These are phyloP conservation scores for Misgurnus anguillicaudatus DNA, from an alignment of 2,113 vertebrate genomes.

Conservation along the genomic window DNA sequence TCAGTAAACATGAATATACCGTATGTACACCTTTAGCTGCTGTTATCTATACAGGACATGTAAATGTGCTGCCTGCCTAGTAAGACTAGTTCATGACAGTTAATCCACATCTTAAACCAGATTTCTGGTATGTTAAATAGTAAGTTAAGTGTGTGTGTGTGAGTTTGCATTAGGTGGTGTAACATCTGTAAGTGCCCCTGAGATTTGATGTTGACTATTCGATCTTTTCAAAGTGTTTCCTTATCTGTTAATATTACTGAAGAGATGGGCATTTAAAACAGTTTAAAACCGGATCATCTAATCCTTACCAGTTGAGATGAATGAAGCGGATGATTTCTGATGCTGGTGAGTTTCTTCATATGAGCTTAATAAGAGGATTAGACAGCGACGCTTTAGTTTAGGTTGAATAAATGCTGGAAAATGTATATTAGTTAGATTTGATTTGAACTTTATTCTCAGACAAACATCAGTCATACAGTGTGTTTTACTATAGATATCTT, in stretches of 20 bases:
- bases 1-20: neutral
- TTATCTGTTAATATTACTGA: too few relatives aligned
- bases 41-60: neutral
- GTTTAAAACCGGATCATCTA: too few relatives aligned
- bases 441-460: conserved; percentile 51
- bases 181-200: conserved; percentile 47
- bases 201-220: too few relatives aligned
- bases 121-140: neutral
- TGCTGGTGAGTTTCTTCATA: too few relatives aligned
- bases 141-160: conserved; percentile 52
- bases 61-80: neutral
- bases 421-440: neutral
- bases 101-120: neutral
- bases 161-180: conserved; percentile 58
- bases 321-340: too few relatives aligned
- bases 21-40: neutral
- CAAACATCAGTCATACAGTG: too few relatives aligned
- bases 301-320: too few relatives aligned
- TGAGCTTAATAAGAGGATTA: too few relatives aligned
- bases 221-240: too few relatives aligned
- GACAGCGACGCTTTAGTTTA: too few relatives aligned
- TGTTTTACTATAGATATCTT: conserved; percentile 53
- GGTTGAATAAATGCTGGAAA: neutral
- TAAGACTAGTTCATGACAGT: neutral
- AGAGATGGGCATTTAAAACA: too few relatives aligned